Evolutionary conservation across 1,140 invertebrate species (phyloP).

Genomic region (Papilio xuthus): DNA sequence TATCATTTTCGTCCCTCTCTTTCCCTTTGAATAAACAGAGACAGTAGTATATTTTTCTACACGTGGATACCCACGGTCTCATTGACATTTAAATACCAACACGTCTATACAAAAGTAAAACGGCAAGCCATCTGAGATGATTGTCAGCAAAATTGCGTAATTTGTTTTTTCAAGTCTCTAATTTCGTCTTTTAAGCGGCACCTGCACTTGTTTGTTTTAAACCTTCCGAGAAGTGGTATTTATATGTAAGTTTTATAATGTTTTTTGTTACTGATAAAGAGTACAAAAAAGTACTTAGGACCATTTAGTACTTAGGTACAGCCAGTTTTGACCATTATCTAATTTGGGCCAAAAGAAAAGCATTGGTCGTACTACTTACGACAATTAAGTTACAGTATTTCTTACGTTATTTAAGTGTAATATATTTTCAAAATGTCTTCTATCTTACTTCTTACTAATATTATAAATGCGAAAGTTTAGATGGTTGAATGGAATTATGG

Average conservation of each 20-base stretch:
- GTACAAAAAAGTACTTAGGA: too few species aligned
- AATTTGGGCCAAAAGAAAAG: too few species aligned
- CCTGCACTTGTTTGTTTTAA: slow-evolving; percentile 14
- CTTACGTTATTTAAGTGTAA: too few species aligned
- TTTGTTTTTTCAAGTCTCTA: slow-evolving; percentile 1
- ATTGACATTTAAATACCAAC: slow-evolving; percentile 5
- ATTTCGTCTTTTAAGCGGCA: not conserved
- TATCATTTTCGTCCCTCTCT: not conserved
- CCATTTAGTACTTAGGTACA: too few species aligned
- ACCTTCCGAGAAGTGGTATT: not conserved
- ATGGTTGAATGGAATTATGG: too few species aligned
- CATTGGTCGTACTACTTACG: too few species aligned
- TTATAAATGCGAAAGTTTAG: too few species aligned
- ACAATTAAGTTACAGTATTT: too few species aligned
- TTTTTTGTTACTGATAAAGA: too few species aligned
- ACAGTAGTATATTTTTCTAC: not conserved
- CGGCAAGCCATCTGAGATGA: not conserved
- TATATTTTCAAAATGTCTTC: too few species aligned
- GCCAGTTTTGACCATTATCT: too few species aligned
- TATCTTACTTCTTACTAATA: too few species aligned
- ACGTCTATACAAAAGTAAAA: not conserved
- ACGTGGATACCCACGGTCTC: not conserved
- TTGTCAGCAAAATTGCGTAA: slow-evolving; percentile 1
- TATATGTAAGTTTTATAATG: not conserved
- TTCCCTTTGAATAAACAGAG: not conserved